Percentiles rank a stretch among this genome's conserved stretches.
phyloP scores from a whole-genome alignment of 2,888 invertebrate genomes.

The Eupithecia abbreviata region DNA sequence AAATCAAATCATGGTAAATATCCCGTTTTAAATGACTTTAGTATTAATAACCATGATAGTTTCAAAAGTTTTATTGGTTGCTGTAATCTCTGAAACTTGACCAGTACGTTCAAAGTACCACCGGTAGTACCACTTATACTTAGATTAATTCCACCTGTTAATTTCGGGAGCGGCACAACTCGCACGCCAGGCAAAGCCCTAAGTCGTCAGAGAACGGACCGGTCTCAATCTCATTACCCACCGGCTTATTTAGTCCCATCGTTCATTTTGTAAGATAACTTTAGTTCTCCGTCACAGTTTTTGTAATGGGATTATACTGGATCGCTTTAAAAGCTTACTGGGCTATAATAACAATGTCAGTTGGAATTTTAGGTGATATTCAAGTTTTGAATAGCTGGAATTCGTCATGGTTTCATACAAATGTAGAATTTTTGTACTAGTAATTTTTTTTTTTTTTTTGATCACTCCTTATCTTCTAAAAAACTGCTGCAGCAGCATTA shows the following conservation, averaged over 20 bases:
- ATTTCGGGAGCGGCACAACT: background rate
- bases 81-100: background rate
- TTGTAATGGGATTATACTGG: slow-evolving; percentile 38
- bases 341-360: slow-evolving; percentile 22
- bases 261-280: slow-evolving; percentile 47
- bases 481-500: no score
- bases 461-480: no score
- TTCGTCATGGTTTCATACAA: background rate
- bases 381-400: background rate
- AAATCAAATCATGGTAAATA: no score
- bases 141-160: slow-evolving; percentile 8
- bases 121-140: background rate
- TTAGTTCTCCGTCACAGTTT: slow-evolving; percentile 45
- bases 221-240: slow-evolving; percentile 62
- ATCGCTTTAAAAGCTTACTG: slow-evolving; percentile 31
- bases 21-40: no score
- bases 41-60: no score
- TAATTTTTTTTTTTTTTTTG: background rate
- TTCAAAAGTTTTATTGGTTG: no score
- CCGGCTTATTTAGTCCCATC: slow-evolving; percentile 57
- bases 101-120: no score
- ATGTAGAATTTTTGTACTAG: background rate
- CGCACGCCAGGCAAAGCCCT: slow-evolving; percentile 21
- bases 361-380: background rate
- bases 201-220: slow-evolving; percentile 55